phyloP scores from a whole-genome alignment of 2,888 invertebrate genomes.

The Meteorus cinctellus region DNA sequence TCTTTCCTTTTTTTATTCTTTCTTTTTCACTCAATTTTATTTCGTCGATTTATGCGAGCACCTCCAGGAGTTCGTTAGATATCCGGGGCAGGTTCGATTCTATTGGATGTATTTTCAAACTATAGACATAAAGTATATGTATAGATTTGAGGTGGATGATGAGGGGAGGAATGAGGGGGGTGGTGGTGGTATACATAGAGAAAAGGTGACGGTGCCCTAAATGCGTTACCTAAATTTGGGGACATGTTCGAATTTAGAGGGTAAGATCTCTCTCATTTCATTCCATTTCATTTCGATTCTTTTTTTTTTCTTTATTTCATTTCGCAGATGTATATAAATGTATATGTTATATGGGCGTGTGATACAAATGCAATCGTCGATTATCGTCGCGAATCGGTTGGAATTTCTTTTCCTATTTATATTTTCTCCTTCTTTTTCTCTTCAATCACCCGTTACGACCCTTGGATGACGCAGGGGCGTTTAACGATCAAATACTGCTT shows the following conservation, averaged over 20 bases:
- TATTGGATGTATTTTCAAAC: constrained; percentile 38
- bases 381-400: constrained; percentile 55
- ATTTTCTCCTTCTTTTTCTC: constrained; percentile 40
- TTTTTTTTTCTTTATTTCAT: constrained; percentile 45
- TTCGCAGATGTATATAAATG: constrained; percentile 21
- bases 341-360: constrained; percentile 42
- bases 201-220: constrained; percentile 46
- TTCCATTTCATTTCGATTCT: constrained; percentile 2
- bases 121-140: constrained; percentile 40
- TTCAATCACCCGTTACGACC: constrained; percentile 49
- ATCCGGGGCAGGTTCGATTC: constrained; percentile 57
- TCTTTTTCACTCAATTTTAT: constrained; percentile 38
- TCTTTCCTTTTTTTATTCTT: neutral
- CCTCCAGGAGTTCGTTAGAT: constrained; percentile 54
- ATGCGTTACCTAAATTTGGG: constrained; percentile 41
- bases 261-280: constrained; percentile 52
- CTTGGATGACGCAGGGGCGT: constrained; percentile 52
- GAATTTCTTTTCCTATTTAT: constrained; percentile 41
- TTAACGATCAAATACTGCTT: constrained; percentile 50
- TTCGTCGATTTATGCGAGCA: constrained; percentile 58
- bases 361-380: constrained; percentile 51
- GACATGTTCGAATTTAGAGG: constrained; percentile 33
- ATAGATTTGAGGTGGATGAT: constrained; percentile 40
- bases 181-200: constrained; percentile 31
- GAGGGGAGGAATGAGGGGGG: constrained; percentile 24